Percentiles rank a stretch among this genome's conserved stretches.
phyloP scores from a whole-genome alignment of 2,113 vertebrate genomes.

The Bos taurus region DNA sequence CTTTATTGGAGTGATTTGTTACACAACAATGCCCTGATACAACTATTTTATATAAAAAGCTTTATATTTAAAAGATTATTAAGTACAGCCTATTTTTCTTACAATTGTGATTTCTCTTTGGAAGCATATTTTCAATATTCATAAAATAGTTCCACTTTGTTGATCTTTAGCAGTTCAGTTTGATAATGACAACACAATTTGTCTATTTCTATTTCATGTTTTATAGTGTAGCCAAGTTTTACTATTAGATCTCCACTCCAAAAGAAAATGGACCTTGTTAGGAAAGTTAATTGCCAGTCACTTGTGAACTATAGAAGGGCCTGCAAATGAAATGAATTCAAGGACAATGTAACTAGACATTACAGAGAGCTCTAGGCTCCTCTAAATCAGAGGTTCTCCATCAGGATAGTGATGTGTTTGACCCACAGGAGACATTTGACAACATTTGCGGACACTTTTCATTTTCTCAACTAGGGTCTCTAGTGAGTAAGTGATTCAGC shows the following conservation, averaged over 20 bases:
- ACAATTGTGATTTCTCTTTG: background rate
- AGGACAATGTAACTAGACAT: conserved; percentile 87
- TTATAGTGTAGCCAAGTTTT: background rate
- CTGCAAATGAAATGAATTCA: conserved; percentile 85
- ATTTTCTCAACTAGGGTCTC: background rate
- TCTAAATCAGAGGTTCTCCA: background rate
- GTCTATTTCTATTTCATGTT: background rate
- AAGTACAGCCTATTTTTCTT: background rate
- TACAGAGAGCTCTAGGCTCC: conserved; percentile 73
- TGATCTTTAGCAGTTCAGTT: background rate
- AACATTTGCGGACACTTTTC: background rate
- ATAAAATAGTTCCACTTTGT: background rate
- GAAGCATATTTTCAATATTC: background rate
- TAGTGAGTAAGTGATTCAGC: background rate
- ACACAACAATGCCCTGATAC: background rate
- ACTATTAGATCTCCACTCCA: conserved; percentile 83
- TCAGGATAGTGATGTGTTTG: background rate
- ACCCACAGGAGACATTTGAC: background rate
- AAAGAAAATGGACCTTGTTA: conserved; percentile 87
- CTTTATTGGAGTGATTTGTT: background rate
- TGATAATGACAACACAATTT: background rate
- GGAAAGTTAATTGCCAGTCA: conserved; percentile 86
- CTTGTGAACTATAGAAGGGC: conserved; percentile 88
- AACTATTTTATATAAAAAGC: background rate
- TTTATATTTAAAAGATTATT: background rate